Evolutionary conservation across 2,888 invertebrate genomes (phyloP), one percentile per base, ranked within the genome.

Genomic region (Zaprionus obscuricornis): DNA sequence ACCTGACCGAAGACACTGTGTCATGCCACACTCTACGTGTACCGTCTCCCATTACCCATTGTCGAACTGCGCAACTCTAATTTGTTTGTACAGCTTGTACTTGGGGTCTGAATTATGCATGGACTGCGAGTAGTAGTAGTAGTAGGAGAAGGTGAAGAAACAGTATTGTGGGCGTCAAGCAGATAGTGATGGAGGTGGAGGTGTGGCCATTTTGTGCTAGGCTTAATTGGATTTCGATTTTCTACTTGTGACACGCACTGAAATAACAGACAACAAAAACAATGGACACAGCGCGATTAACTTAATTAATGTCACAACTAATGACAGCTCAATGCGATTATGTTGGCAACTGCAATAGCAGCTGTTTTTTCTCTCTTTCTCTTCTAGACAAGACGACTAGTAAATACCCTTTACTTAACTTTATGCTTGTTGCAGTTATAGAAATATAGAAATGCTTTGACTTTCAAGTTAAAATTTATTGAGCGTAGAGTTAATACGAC

Each of bases 251-350:
- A 51, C 68, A 74, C 75, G 78, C 67, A 71, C 54, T 56, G 55
- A 51, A 66, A 50, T 27, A 66, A 36, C 27, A 40, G 11, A 16
- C 26, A 31, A 8, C 18, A 7, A 7, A 22, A 17, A 20, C 46
- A 49, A 43, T 13, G 18, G 20, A 37, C 34, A 49, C 29, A 22
- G 24, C 4, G 55, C 77, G 87, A 86, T 85, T 84, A 84, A 86
- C 74, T 79, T 85, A 84, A 84, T 86, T 84, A 86, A 86, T 86
- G 84, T 86, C 79, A 81, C 85, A n/a, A 74, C 79, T 85, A 85
- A 85, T 85, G 86, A 84, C 81, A 74, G 69, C 65, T 82, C 86
- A 82, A 82, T 82, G 84, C 72, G 81, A 85, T 82, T 82, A 84
- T 84, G 81, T 58, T 82, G 81, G 49, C 85, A 73, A 65, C 46